Evolutionary conservation across 2,113 vertebrate genomes (phyloP).

Genomic region (Eublepharis macularius): DNA sequence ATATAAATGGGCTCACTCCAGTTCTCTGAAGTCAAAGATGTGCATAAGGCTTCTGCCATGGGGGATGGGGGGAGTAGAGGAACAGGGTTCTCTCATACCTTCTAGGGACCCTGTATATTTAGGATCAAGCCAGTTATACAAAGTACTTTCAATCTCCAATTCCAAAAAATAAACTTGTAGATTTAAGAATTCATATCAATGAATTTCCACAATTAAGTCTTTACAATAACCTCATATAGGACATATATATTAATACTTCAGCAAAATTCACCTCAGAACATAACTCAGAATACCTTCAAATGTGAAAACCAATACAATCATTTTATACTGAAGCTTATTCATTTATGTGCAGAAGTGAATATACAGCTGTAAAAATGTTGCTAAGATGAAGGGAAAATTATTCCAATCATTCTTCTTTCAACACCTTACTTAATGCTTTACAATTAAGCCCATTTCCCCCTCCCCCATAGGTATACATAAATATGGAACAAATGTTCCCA

Average conservation of each 20-base stretch:
- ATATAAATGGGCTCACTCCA: too few species aligned
- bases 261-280: background rate
- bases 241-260: too few species aligned
- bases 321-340: constrained; percentile 67
- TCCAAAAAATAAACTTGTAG: background rate
- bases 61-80: too few species aligned
- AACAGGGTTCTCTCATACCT: too few species aligned
- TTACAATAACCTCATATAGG: too few species aligned
- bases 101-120: too few species aligned
- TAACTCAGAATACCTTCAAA: constrained; percentile 61
- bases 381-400: constrained; percentile 57
- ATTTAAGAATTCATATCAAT: background rate
- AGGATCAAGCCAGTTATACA: too few species aligned
- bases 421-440: constrained; percentile 45
- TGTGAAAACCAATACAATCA: constrained; percentile 60
- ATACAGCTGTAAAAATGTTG: constrained; percentile 75
- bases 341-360: constrained; percentile 54
- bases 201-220: too few species aligned
- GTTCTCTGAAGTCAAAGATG: too few species aligned
- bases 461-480: constrained; percentile 31
- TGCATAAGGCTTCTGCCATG: too few species aligned
- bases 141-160: background rate
- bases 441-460: constrained; percentile 61
- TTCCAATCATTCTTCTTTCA: constrained; percentile 60
- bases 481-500: constrained; percentile 37